These are phyloP conservation scores for Drosophila trapezifrons DNA, from an alignment of 1,140 invertebrate species.

Conservation along the genomic window DNA sequence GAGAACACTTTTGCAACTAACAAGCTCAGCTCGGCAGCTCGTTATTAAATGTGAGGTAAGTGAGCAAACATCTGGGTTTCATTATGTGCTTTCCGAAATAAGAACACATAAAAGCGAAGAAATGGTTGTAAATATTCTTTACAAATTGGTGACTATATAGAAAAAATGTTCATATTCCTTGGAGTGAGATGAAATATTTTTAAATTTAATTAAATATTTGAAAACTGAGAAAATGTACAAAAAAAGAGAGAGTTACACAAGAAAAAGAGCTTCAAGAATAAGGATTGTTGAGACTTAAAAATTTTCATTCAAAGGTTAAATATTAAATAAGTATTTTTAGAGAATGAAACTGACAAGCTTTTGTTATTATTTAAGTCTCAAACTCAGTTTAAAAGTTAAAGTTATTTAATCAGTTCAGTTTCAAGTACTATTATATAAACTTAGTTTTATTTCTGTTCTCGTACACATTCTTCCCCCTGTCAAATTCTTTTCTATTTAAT, in stretches of 20 bases:
- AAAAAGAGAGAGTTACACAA: too few relatives aligned
- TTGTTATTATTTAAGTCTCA: not conserved
- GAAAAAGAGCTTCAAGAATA: too few relatives aligned
- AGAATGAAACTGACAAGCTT: too few relatives aligned
- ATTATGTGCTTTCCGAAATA: too few relatives aligned
- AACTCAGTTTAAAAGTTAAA: too few relatives aligned
- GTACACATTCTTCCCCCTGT: not conserved
- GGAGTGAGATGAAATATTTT: too few relatives aligned
- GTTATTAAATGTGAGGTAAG: constrained; percentile 27
- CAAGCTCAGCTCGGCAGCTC: constrained; percentile 3
- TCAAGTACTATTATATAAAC: not conserved
- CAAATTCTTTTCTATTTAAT: constrained; percentile 8
- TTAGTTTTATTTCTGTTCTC: not conserved
- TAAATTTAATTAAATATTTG: too few relatives aligned
- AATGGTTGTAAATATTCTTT: not conserved
- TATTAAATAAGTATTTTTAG: not conserved
- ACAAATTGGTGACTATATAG: too few relatives aligned
- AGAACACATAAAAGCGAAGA: not conserved
- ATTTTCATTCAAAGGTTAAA: too few relatives aligned
- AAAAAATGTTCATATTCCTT: too few relatives aligned
- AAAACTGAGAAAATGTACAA: too few relatives aligned
- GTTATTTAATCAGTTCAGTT: not conserved
- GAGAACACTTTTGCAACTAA: constrained; percentile 18
- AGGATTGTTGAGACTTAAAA: too few relatives aligned
- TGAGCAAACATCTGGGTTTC: not conserved